Evolutionary conservation across 2,888 invertebrate species (phyloP), one percentile per base, ranked within the genome.

Genomic region (Drosophila cracens): DNA sequence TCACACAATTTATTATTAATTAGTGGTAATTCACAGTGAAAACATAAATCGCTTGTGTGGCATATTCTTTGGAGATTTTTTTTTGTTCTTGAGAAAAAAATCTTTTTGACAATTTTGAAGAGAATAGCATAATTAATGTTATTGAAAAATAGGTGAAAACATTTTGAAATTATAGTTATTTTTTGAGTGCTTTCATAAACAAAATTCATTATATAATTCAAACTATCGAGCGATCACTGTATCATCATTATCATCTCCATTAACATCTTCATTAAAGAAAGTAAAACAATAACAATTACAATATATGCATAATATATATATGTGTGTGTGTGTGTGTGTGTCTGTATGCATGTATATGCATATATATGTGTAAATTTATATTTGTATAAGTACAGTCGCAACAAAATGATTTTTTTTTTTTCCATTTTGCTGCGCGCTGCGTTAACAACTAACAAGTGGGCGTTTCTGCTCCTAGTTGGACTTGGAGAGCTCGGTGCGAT

Each of bases 401-500:
- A 49, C 69, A 63, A 29, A 58, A 62, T 4, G 25, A 11, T 18
- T 34, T 8, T 16, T 34, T 16, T 34, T n/a, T 34, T 8, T 25
- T 25, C 8, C 18, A 27, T 16, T 34, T 34, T 52, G 43, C 34
- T 67, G 60, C 46, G 57, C 54, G 27, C 60, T 54, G 57, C 46
- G 64, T 60, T 33, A 70, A 64, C 56, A 70, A 63, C 51, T 52
- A 76, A 76, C 74, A 73, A 56, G 58, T 59, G 33, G 54, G 16
- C 53, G 31, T 54, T 60, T 56, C 69, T 71, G 74, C 31, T 67
- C 71, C 70, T 81, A 85, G 74, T 86, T 83, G 73, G 84, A 85
- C 74, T 91, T 84, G 65, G 82, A 82, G 71, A 90, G 75, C 83
- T 91, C 93, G 78, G 93, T 93, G 81, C 92, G 91, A 87, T 92